Evolutionary conservation across 2,888 invertebrate species (phyloP), one percentile per base, ranked within the genome.

Genomic region (Bedellia somnulentella): DNA sequence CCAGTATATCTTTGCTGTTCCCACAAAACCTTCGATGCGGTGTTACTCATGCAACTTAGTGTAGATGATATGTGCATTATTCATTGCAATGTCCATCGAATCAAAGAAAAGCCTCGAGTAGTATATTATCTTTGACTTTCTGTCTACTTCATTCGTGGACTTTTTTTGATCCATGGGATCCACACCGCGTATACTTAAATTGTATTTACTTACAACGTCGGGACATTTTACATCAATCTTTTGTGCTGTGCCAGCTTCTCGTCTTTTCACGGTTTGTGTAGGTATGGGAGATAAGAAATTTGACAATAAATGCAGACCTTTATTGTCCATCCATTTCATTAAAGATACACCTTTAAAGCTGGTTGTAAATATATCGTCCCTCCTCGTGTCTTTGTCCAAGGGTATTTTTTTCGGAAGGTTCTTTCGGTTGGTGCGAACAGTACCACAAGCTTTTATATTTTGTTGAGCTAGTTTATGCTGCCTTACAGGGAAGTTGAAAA

Each of bases 301-400:
- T 15, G 48, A 45, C 30, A 45, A 42, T 22, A 48, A 25, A 31
- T 35, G 36, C n/a, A 49, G 45, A 2, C 38, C 36, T 34, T 43
- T 44, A 33, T 46, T 50, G 32, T 48, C 45, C 32, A 43, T 35
- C 47, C 47, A 47, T 35, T 45, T 43, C 8, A 41, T 30, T 17
- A 37, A 38, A 29, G 36, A 27, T 18, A 36, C 37, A n/a, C 37
- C 33, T 38, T 18, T 18, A 5, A 8, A 18, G 9, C 18, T 18
- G 5, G 9, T 9, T 5, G 18, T 9, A 18, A 6, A 18, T 6
- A 18, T 18, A 18, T 18, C 18, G 18, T 18, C 9, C n/a, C n/a
- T n/a, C n/a, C n/a, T n/a, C n/a, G n/a, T n/a, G n/a, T n/a, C n/a
- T n/a, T n/a, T n/a, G n/a, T n/a, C n/a, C n/a, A n/a, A n/a, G n/a